These are phyloP conservation scores for Pyxicephalus adspersus DNA, from an alignment of 2,113 vertebrate genomes.

Conservation along the genomic window DNA sequence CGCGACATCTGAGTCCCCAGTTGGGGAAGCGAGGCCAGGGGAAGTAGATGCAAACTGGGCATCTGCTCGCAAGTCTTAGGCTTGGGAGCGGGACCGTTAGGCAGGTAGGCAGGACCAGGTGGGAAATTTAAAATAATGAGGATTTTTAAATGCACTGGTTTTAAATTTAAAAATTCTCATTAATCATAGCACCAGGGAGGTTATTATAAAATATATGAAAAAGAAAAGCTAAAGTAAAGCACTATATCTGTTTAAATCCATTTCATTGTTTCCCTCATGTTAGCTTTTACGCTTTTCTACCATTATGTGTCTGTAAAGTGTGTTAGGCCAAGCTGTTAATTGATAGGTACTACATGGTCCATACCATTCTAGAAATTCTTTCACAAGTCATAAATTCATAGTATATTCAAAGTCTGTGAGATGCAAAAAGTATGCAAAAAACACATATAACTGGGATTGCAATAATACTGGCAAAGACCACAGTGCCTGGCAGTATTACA, in stretches of 20 bases:
- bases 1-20: too few relatives aligned
- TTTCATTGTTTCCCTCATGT: not conserved
- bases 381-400: slow-evolving; percentile 24
- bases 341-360: slow-evolving; percentile 24
- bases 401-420: not conserved
- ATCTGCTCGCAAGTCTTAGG: too few relatives aligned
- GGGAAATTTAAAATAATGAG: too few relatives aligned
- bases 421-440: slow-evolving; percentile 23
- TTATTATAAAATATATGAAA: too few relatives aligned
- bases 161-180: too few relatives aligned
- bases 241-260: not conserved
- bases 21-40: too few relatives aligned
- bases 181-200: too few relatives aligned
- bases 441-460: not conserved
- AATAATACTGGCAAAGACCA: slow-evolving; percentile 27
- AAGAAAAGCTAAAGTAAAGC: too few relatives aligned
- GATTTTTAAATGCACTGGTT: too few relatives aligned
- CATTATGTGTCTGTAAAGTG: not conserved
- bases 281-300: not conserved
- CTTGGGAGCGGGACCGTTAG: too few relatives aligned
- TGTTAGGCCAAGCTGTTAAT: slow-evolving; percentile 2
- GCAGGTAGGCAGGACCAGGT: too few relatives aligned
- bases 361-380: slow-evolving; percentile 30
- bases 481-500: not conserved
- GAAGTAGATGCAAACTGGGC: too few relatives aligned